Conservation (phyloP, 2,888 invertebrate genomes). For the Lasius fuliginosus region DNA sequence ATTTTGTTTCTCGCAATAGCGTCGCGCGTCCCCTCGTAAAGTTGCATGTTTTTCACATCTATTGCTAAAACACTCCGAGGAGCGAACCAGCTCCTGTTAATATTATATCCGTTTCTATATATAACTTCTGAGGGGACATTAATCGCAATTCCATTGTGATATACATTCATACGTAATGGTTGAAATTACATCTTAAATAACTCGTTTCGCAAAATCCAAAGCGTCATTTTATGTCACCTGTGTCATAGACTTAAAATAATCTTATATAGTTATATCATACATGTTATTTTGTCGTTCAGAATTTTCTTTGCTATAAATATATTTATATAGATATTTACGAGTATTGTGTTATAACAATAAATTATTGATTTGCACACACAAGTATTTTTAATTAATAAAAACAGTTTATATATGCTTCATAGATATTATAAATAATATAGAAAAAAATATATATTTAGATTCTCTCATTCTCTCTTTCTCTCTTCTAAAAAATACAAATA, state of each 20-base stretch:
- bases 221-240: neutral
- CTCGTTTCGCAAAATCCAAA: neutral
- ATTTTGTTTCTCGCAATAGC: conserved; percentile 30
- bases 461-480: neutral
- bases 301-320: neutral
- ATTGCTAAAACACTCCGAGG: conserved; percentile 17
- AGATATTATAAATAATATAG: neutral
- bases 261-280: neutral
- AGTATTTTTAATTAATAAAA: neutral
- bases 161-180: neutral
- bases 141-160: conserved; percentile 19
- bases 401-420: neutral
- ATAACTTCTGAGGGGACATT: neutral
- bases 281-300: neutral
- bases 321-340: conserved; percentile 5
- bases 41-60: conserved; percentile 39
- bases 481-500: neutral
- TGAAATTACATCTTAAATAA: conserved; percentile 3
- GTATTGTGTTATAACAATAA: neutral
- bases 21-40: conserved; percentile 53
- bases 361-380: neutral
- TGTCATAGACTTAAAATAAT: neutral
- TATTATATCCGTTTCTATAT: conserved; percentile 13
- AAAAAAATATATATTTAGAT: neutral
- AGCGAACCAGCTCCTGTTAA: neutral